Conservation (phyloP, 2,113 vertebrate species). For the Megaceryle maxima region DNA sequence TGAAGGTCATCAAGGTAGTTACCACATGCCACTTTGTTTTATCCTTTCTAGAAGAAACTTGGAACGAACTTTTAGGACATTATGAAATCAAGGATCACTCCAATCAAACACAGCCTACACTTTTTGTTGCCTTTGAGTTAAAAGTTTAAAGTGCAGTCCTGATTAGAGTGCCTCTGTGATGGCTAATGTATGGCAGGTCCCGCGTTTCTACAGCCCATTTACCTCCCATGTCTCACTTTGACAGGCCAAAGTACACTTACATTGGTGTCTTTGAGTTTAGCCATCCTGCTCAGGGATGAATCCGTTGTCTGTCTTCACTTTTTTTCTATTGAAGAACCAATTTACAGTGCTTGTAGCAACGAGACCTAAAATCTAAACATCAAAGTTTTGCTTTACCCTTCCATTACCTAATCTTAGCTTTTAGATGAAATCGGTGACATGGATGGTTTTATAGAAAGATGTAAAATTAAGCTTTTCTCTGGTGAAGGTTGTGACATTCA, state of each 20-base stretch:
- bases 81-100: constrained; percentile 61
- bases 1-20: constrained; percentile 63
- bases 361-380: constrained; percentile 44
- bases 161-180: constrained; percentile 55
- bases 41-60: constrained; percentile 29
- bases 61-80: constrained; percentile 43
- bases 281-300: background rate
- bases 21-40: constrained; percentile 47
- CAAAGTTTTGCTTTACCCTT: constrained; percentile 25
- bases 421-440: background rate
- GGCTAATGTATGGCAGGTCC: background rate
- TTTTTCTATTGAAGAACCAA: background rate
- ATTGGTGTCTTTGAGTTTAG: background rate
- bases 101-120: constrained; percentile 40
- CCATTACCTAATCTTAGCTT: constrained; percentile 1
- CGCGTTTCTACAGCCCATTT: background rate
- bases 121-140: constrained; percentile 45
- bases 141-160: constrained; percentile 42
- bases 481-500: background rate
- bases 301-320: constrained; percentile 9
- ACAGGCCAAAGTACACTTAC: background rate
- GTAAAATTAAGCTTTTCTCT: constrained; percentile 6
- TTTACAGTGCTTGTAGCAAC: background rate
- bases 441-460: background rate
- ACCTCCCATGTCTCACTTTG: background rate